Evolutionary conservation across 2,888 invertebrate genomes (phyloP).

Genomic region (Clepsis dumicolana): DNA sequence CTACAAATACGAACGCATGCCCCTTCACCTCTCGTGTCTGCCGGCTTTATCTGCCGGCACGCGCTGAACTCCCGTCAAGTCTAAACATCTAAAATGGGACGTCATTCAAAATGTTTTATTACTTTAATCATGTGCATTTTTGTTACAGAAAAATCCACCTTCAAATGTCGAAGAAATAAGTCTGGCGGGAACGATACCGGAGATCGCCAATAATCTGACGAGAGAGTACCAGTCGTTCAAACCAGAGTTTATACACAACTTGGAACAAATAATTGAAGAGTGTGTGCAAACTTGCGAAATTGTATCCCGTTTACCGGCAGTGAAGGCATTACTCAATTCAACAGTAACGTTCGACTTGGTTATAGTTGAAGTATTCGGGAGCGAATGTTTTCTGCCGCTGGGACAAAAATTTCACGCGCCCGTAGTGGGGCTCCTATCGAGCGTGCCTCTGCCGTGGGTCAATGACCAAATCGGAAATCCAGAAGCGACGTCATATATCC

Average conservation of each 20-base stretch:
- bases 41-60: conserved; percentile 52
- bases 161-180: conserved; percentile 78
- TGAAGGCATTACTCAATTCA: conserved; percentile 71
- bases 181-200: conserved; percentile 79
- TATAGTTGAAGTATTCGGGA: conserved; percentile 83
- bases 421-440: conserved; percentile 82
- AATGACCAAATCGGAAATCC: conserved; percentile 85
- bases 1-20: conserved; percentile 40
- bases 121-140: conserved; percentile 9
- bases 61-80: conserved; percentile 44
- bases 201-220: conserved; percentile 76
- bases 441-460: conserved; percentile 85
- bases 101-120: conserved; percentile 19
- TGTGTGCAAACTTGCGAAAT: conserved; percentile 78
- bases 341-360: conserved; percentile 72
- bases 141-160: conserved; percentile 75
- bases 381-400: conserved; percentile 86
- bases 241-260: conserved; percentile 72
- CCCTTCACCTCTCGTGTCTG: conserved; percentile 54
- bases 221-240: conserved; percentile 65
- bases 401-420: conserved; percentile 83
- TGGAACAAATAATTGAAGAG: conserved; percentile 79
- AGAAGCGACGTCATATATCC: conserved; percentile 84
- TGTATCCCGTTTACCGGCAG: conserved; percentile 71
- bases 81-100: conserved; percentile 18